Percentiles rank a stretch among this genome's conserved stretches.
These are phyloP conservation scores for Carcharodon carcharias DNA, from an alignment of 2,797 vertebrate genomes.

Conservation along the genomic window DNA sequence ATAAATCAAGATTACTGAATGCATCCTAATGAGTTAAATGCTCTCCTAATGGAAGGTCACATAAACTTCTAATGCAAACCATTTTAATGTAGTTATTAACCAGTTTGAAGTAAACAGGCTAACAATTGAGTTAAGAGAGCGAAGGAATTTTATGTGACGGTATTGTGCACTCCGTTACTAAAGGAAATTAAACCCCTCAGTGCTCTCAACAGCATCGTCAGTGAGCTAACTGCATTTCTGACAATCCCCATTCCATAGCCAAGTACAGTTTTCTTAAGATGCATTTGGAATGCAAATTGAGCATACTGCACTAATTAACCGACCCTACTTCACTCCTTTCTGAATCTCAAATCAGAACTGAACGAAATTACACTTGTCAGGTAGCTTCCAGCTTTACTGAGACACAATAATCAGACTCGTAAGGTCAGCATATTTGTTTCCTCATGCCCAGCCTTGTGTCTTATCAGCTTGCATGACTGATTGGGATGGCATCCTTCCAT, in stretches of 20 bases:
- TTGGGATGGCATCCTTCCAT: no score
- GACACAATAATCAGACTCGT: not conserved
- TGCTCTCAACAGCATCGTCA: not conserved
- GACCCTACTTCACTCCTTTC: not conserved
- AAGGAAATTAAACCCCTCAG: not conserved
- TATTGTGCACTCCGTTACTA: not conserved
- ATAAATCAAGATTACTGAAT: conserved; percentile 22
- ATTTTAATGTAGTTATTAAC: not conserved
- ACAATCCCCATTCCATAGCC: not conserved
- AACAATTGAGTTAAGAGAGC: not conserved
- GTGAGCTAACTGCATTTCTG: not conserved
- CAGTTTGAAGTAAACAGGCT: not conserved
- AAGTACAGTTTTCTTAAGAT: not conserved
- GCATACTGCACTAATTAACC: not conserved
- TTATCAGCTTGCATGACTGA: no score
- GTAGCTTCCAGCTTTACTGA: not conserved
- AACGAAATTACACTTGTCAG: not conserved
- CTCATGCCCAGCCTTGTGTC: not conserved
- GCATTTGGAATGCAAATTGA: not conserved
- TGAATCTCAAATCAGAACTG: not conserved
- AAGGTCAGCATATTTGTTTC: not conserved
- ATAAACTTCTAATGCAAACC: not conserved
- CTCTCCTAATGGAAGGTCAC: not conserved
- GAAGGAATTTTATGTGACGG: not conserved
- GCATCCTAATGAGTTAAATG: not conserved